A percentile compares a stretch with the other conserved stretches of the same genome.
phyloP scores from a whole-genome alignment of 2,888 invertebrate species.

The Nudaria mundana region DNA sequence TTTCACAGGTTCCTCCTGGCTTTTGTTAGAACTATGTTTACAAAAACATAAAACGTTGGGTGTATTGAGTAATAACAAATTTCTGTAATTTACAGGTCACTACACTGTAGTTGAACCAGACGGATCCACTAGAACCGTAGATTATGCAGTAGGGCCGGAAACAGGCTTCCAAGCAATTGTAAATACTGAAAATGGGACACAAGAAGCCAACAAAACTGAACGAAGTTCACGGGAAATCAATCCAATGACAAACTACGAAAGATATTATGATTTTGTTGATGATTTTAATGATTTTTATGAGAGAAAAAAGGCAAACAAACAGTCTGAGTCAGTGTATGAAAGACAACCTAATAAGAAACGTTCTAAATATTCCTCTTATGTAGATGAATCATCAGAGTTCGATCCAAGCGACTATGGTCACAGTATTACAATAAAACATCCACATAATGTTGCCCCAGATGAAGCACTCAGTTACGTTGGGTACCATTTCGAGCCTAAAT shows the following conservation, averaged over 20 bases:
- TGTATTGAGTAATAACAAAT: neutral
- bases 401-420: constrained; percentile 68
- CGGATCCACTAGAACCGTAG: constrained; percentile 82
- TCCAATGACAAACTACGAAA: constrained; percentile 60
- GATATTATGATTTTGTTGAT: constrained; percentile 60
- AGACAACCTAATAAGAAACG: constrained; percentile 53
- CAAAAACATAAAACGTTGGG: too few relatives aligned
- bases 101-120: constrained; percentile 86
- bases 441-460: constrained; percentile 50
- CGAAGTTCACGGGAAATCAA: constrained; percentile 50
- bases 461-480: constrained; percentile 63
- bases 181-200: constrained; percentile 66
- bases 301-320: constrained; percentile 49
- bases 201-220: constrained; percentile 27
- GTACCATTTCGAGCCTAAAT: constrained; percentile 61
- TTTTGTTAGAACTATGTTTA: too few relatives aligned
- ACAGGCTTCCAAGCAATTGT: constrained; percentile 81
- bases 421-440: constrained; percentile 65
- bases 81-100: constrained; percentile 62
- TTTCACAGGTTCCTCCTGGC: too few relatives aligned
- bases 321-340: constrained; percentile 47
- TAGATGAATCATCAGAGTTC: constrained; percentile 38
- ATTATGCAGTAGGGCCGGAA: constrained; percentile 81
- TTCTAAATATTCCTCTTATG: constrained; percentile 45
- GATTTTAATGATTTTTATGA: constrained; percentile 52